phyloP scores from a whole-genome alignment of 2,113 vertebrate genomes.

The Mobula birostris region DNA sequence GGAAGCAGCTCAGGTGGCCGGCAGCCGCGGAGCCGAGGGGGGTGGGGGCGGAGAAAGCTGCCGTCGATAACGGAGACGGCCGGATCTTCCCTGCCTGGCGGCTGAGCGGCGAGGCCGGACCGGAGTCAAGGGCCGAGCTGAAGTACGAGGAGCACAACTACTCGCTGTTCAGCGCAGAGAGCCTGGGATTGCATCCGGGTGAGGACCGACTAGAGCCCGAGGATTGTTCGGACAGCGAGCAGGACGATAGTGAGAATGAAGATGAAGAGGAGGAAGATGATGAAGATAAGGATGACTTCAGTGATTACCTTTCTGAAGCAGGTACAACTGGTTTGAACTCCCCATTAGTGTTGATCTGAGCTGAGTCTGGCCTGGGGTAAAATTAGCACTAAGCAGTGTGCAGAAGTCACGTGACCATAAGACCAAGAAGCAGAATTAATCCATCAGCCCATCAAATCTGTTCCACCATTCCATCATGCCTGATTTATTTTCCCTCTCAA shows the following conservation, averaged over 20 bases:
- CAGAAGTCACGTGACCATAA: too few species aligned
- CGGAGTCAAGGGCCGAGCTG: slow-evolving; percentile 49
- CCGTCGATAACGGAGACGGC: background rate
- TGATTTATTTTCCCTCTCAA: too few species aligned
- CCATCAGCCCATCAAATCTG: too few species aligned
- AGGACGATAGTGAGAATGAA: slow-evolving; percentile 46
- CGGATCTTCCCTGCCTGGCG: background rate
- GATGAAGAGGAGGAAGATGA: slow-evolving; percentile 45
- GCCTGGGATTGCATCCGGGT: background rate
- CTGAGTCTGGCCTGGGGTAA: too few species aligned
- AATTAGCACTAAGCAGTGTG: too few species aligned
- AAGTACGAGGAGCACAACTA: slow-evolving; percentile 63
- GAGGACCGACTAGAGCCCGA: background rate
- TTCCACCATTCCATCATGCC: too few species aligned
- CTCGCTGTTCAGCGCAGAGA: slow-evolving; percentile 51
- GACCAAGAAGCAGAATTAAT: too few species aligned
- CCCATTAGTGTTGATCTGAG: too few species aligned
- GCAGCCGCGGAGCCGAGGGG: background rate
- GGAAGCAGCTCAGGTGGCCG: background rate
- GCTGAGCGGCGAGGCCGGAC: background rate
- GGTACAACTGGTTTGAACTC: slow-evolving; percentile 44
- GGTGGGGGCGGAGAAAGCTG: background rate
- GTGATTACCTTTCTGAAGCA: slow-evolving; percentile 56
- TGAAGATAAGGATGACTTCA: slow-evolving; percentile 51
- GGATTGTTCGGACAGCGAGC: slow-evolving; percentile 41